Evolutionary conservation across 2,113 vertebrate genomes (phyloP).

Genomic region (Zapus hudsonius): DNA sequence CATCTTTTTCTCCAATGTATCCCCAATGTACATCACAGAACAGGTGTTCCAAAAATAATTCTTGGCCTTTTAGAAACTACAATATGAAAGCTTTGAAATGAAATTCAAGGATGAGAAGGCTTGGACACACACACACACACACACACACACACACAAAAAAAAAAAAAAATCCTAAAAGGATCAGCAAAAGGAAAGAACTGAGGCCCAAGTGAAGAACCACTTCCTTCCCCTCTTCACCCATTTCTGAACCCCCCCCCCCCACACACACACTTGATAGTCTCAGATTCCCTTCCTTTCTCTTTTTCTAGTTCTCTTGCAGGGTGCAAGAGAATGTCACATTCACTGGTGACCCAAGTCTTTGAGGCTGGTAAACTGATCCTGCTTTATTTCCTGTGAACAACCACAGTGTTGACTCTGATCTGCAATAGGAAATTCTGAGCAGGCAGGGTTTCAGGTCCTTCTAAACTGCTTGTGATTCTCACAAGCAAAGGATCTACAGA

Average conservation of each 20-base stretch:
- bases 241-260: not conserved
- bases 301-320: not conserved
- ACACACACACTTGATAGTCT: not conserved
- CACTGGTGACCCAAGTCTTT: not conserved
- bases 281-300: not conserved
- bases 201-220: not conserved
- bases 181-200: not conserved
- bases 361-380: conserved; percentile 26
- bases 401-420: not conserved
- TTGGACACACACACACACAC: not conserved
- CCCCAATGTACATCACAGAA: not conserved
- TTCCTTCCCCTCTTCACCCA: not conserved
- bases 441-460: not conserved
- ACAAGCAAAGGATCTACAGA: not conserved
- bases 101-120: too few species aligned
- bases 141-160: not conserved
- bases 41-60: not conserved
- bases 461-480: conserved; percentile 23
- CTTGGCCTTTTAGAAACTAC: not conserved
- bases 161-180: not conserved
- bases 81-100: not conserved
- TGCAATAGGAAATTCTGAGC: not conserved
- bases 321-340: not conserved
- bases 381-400: conserved; percentile 7
- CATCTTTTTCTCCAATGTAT: not conserved